These are phyloP conservation scores for Ericerus pela DNA, from an alignment of 1,140 invertebrate genomes.

Conservation along the genomic window DNA sequence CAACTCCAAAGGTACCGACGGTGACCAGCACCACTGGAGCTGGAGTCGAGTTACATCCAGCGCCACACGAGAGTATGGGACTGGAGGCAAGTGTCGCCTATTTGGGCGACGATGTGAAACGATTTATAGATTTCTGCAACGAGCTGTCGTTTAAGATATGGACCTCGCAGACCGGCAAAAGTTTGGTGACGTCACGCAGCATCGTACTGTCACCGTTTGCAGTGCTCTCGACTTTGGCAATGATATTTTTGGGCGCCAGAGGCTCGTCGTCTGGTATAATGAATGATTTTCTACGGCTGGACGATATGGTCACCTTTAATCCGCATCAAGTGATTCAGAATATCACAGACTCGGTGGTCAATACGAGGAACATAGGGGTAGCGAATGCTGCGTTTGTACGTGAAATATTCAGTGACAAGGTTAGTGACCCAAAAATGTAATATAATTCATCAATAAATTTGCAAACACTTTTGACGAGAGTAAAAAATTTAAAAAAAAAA, in stretches of 20 bases:
- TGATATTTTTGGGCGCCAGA: constrained; percentile 73
- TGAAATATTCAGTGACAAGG: constrained; percentile 58
- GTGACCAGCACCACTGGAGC: constrained; percentile 16
- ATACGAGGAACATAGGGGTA: constrained; percentile 44
- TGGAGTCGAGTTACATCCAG: constrained; percentile 36
- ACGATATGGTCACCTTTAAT: constrained; percentile 76
- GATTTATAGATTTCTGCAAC: constrained; percentile 62
- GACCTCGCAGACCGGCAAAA: constrained; percentile 47
- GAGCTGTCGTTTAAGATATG: constrained; percentile 68
- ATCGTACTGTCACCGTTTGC: constrained; percentile 73
- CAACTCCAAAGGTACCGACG: not conserved
- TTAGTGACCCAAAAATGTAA: constrained; percentile 15
- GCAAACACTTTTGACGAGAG: not conserved
- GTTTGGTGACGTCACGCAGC: constrained; percentile 54
- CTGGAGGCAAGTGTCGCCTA: constrained; percentile 53
- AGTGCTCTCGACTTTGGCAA: constrained; percentile 63
- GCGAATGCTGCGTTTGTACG: constrained; percentile 57
- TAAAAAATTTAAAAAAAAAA: too few species aligned
- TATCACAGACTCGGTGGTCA: constrained; percentile 56
- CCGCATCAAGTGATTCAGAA: constrained; percentile 71
- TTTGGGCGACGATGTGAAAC: constrained; percentile 48
- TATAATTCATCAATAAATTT: not conserved
- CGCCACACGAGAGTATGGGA: constrained; percentile 47
- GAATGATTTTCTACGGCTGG: constrained; percentile 67
- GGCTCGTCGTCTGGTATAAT: constrained; percentile 77